These are phyloP conservation scores for Enoplosus armatus DNA, from an alignment of 2,797 vertebrate species.

Conservation along the genomic window DNA sequence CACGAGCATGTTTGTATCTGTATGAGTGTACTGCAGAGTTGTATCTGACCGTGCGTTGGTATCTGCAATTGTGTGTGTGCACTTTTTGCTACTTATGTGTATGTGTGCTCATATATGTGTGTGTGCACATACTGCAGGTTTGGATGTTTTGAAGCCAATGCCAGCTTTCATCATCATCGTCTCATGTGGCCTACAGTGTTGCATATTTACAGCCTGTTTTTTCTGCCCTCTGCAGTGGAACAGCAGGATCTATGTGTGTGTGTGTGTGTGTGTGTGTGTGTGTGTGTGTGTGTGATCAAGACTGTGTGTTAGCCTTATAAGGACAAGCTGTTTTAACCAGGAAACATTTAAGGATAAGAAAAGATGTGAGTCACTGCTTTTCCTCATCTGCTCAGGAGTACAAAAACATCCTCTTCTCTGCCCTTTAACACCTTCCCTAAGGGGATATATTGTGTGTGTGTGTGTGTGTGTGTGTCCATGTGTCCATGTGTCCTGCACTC, in stretches of 20 bases:
- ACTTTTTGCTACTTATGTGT: background rate
- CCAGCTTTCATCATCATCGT: conserved; percentile 57
- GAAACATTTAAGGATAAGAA: conserved; percentile 77
- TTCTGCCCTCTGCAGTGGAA: conserved; percentile 58
- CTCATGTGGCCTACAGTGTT: conserved; percentile 53
- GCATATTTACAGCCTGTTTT: conserved; percentile 48
- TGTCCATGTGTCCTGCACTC: conserved; percentile 30
- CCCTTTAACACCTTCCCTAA: conserved; percentile 42
- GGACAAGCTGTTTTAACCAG: conserved; percentile 66
- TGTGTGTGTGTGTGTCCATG: conserved; percentile 22
- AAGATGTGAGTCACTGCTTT: conserved; percentile 77
- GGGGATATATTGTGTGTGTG: conserved; percentile 32
- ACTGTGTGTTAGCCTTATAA: conserved; percentile 67
- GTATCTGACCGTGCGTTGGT: background rate
- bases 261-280: conserved; percentile 23
- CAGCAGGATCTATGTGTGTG: conserved; percentile 20
- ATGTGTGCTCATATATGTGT: background rate
- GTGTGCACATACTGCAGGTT: conserved; percentile 12
- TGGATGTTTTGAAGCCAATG: conserved; percentile 47
- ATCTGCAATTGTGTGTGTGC: background rate
- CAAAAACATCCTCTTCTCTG: conserved; percentile 74
- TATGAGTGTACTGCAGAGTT: background rate
- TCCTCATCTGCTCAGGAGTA: conserved; percentile 55
- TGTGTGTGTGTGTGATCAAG: conserved; percentile 29
- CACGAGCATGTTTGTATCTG: background rate